Evolutionary conservation across 2,113 vertebrate species (phyloP).

Genomic region (Pelecanus crispus): DNA sequence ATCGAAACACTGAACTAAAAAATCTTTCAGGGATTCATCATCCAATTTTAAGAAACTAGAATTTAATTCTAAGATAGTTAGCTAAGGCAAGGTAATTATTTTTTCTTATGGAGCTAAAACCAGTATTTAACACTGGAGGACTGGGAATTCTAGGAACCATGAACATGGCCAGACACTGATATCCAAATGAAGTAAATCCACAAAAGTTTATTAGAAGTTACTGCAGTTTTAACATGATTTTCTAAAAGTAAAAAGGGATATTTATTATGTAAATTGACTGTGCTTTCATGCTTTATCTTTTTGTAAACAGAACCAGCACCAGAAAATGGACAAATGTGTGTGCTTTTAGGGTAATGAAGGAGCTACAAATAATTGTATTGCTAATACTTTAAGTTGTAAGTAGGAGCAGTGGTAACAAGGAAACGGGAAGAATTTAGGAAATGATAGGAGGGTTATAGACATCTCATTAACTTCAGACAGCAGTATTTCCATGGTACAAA

Average conservation of each 20-base stretch:
- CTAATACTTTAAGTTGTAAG: neutral
- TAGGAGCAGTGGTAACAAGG: neutral
- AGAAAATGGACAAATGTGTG: neutral
- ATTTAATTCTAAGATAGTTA: neutral
- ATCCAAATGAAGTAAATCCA: neutral
- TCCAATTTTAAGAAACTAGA: neutral
- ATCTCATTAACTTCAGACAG: neutral
- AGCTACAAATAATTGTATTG: neutral
- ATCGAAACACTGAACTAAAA: neutral
- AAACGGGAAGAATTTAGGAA: neutral
- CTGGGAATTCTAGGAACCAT: neutral
- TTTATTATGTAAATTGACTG: neutral
- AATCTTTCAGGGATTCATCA: neutral
- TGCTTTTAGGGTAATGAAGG: neutral
- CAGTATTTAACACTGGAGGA: neutral
- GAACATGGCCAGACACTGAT: neutral
- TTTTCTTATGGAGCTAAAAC: neutral
- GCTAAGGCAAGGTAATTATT: neutral
- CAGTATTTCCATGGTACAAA: neutral
- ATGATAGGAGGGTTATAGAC: neutral
- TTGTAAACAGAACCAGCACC: neutral
- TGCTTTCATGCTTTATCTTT: neutral
- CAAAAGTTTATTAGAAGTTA: neutral
- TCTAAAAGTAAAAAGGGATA: neutral
- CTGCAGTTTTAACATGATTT: neutral